phyloP scores from a whole-genome alignment of 2,888 invertebrate species.

The Sinhomidia bicolor region DNA sequence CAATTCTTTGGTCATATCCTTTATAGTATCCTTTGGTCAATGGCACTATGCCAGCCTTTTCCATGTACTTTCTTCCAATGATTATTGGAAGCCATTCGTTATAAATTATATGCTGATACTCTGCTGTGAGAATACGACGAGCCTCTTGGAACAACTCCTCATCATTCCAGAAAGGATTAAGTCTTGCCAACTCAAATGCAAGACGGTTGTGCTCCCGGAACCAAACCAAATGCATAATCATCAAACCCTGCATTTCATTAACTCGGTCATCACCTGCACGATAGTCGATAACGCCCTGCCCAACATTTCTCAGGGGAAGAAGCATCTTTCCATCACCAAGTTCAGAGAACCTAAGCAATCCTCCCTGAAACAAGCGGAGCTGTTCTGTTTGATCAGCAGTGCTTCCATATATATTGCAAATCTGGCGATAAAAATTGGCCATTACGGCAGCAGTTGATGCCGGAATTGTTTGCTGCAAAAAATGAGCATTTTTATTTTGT shows the following conservation, averaged over 20 bases:
- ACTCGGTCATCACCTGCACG: conserved; percentile 78
- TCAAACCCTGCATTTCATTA: conserved; percentile 78
- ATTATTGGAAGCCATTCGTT: conserved; percentile 79
- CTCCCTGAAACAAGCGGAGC: conserved; percentile 87
- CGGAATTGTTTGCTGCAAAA: conserved; percentile 76
- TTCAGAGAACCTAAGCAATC: conserved; percentile 81
- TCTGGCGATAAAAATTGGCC: conserved; percentile 74
- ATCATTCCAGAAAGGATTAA: conserved; percentile 78
- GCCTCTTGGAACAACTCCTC: conserved; percentile 75
- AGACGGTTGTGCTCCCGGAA: conserved; percentile 78
- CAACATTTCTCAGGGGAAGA: conserved; percentile 65
- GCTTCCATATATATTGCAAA: conserved; percentile 88
- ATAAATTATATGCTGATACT: conserved; percentile 78
- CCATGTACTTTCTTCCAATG: conserved; percentile 78
- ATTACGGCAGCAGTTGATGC: conserved; percentile 80
- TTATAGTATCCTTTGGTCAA: conserved; percentile 80
- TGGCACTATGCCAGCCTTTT: conserved; percentile 79
- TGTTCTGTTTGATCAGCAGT: conserved; percentile 86
- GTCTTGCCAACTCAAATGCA: conserved; percentile 65
- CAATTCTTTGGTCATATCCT: conserved; percentile 80
- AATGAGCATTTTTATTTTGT: neutral
- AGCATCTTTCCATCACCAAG: conserved; percentile 68
- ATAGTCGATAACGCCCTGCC: conserved; percentile 66
- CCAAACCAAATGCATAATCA: conserved; percentile 78
- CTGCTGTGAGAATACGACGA: conserved; percentile 76